Percentiles rank a stretch among this genome's conserved stretches.
phyloP scores from a whole-genome alignment of 2,888 invertebrate species.

The Geophilus truncorum region DNA sequence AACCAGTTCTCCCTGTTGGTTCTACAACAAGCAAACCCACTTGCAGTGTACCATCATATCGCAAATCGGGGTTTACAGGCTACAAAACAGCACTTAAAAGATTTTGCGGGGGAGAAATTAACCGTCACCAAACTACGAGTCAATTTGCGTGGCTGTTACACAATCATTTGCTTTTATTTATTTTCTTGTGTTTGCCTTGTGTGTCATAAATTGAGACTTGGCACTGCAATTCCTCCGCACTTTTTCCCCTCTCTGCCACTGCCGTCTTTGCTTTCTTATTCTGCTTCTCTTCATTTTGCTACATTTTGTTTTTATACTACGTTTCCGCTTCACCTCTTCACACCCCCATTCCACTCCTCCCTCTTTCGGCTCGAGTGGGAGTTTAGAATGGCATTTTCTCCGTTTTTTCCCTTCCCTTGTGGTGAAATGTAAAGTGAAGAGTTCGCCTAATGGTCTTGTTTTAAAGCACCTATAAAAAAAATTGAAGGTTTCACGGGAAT shows the following conservation, averaged over 20 bases:
- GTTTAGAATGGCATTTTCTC: neutral
- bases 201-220: neutral
- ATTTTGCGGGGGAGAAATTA: slow-evolving; percentile 1
- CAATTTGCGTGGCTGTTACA: neutral
- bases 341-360: neutral
- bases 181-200: too few species aligned
- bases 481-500: neutral
- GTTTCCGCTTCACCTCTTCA: slow-evolving; percentile 3
- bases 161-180: neutral
- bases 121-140: too few species aligned
- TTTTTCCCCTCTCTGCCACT: too few species aligned
- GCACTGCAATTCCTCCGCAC: neutral
- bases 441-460: neutral
- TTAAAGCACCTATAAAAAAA: neutral
- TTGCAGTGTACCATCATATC: too few species aligned
- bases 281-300: neutral
- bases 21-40: too few species aligned
- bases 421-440: neutral
- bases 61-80: too few species aligned
- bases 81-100: too few species aligned
- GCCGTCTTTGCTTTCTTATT: neutral
- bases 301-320: neutral
- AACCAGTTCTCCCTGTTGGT: too few species aligned
- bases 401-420: neutral
- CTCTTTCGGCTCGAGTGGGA: neutral